A percentile compares a stretch with the other conserved stretches of the same genome.
These are phyloP conservation scores for Cyclophora albipunctata DNA, from an alignment of 2,888 invertebrate genomes.

Conservation along the genomic window DNA sequence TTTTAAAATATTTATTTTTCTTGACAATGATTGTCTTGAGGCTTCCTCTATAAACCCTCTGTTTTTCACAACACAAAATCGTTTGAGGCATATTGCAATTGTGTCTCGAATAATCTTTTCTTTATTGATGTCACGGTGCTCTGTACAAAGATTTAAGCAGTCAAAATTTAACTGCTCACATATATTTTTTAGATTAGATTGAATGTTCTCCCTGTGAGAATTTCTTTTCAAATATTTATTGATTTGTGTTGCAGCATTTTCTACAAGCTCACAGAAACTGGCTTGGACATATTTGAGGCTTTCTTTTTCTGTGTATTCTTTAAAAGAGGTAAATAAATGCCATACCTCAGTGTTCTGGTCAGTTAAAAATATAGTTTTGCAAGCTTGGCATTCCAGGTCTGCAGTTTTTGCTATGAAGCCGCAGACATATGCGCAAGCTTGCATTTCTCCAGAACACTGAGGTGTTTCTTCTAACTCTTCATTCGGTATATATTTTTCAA, in stretches of 20 bases:
- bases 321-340: conserved; percentile 4
- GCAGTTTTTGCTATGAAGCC: conserved; percentile 5
- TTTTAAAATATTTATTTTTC: too few relatives aligned
- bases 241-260: conserved; percentile 3
- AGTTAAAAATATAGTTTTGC: conserved; percentile 2
- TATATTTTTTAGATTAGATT: too few relatives aligned
- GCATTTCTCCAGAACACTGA: background rate
- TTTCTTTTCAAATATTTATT: conserved; percentile 5
- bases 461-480: conserved; percentile 7
- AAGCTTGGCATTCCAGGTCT: background rate
- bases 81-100: too few relatives aligned
- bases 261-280: conserved; percentile 2
- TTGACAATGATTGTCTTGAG: too few relatives aligned
- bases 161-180: too few relatives aligned
- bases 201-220: background rate
- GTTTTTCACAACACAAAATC: too few relatives aligned
- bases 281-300: background rate
- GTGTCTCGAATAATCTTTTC: too few relatives aligned
- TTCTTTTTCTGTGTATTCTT: conserved; percentile 1
- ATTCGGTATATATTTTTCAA: background rate
- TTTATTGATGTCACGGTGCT: too few relatives aligned
- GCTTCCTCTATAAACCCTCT: too few relatives aligned
- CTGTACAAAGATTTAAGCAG: too few relatives aligned
- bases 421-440: background rate
- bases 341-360: conserved; percentile 8